Base-by-base conservation (phyloP, 2,797 vertebrate species). In the Diceros bicornis region DNA sequence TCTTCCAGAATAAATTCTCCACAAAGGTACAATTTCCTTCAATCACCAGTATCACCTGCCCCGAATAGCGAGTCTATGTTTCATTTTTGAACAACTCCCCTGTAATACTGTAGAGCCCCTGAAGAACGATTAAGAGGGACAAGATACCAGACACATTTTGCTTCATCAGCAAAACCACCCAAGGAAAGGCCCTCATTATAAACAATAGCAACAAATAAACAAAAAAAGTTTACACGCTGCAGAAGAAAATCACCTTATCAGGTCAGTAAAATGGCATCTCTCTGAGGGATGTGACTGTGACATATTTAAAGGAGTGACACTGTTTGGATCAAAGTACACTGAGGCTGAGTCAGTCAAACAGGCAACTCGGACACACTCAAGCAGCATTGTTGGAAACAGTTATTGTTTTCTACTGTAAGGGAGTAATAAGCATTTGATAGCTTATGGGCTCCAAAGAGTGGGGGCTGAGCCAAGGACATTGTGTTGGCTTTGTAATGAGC, bases 161-260 rank as follows among this genome's bases (percentile, higher is more conserved):
- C 27, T 91, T 93, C 29, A 44, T 66, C 18, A 32, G 44, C 68
- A 77, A 61, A 90, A 93, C 17, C 17, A 91, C 12, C 20, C 32
- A 57, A 77, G 29, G 27, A 84, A 92, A 29, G 12, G 14, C 6
- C n/a, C 18, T 96, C 72, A 57, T 83, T 86, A 83, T 87, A 87
- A 92, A 41, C 1, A 87, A 71, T 18, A 87, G 78, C 44, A 79
- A 93, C 41, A 69, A 89, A 74, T 74, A 66, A 66, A 57, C 64
- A 91, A 92, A 87, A 85, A 32, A 64, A 69, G 14, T 23, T 32
- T 91, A 69, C 92, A 79, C 27, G 81, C 57, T 82, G 23, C 18
- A 57, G 82, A 84, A 62, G 27, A 69, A 94, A 92, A 93, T 50
- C 44, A 61, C 57, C 37, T 92, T 90, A 47, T 64, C 23, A 82